A percentile compares a stretch with the other conserved stretches of the same genome.
These are phyloP conservation scores for Cerastis leucographa DNA, from an alignment of 2,888 invertebrate species.

Conservation along the genomic window DNA sequence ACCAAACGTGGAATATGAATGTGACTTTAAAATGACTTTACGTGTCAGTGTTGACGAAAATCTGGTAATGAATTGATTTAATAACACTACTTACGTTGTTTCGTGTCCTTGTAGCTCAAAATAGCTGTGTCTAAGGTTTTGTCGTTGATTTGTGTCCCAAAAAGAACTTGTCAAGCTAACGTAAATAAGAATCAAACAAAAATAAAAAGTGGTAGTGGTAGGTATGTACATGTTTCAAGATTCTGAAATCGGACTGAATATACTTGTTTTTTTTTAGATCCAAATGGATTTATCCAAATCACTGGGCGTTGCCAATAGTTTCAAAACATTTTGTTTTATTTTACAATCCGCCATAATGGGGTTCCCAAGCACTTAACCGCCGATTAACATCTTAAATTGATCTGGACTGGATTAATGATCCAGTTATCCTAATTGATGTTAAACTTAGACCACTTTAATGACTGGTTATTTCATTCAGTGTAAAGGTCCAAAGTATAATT, in stretches of 20 bases:
- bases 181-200: not conserved
- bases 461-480: conserved; percentile 3
- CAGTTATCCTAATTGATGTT: conserved; percentile 32
- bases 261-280: not conserved
- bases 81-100: not conserved
- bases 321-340: conserved; percentile 11
- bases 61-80: conserved; percentile 8
- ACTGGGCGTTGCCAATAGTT: not conserved
- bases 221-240: not conserved
- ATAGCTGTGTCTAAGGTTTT: not conserved
- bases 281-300: not conserved
- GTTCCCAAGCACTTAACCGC: conserved; percentile 1
- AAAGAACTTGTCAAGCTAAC: not conserved
- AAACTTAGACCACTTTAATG: conserved; percentile 18
- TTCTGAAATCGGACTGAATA: not conserved
- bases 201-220: not conserved
- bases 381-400: conserved; percentile 33
- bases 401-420: conserved; percentile 18
- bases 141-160: not conserved
- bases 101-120: not conserved
- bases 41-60: not conserved
- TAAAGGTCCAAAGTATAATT: not conserved
- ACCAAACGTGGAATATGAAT: not conserved
- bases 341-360: conserved; percentile 7
- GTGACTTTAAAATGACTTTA: conserved; percentile 18